Evolutionary conservation across 2,888 invertebrate genomes (phyloP).

Genomic region (Syrista parreyssii): DNA sequence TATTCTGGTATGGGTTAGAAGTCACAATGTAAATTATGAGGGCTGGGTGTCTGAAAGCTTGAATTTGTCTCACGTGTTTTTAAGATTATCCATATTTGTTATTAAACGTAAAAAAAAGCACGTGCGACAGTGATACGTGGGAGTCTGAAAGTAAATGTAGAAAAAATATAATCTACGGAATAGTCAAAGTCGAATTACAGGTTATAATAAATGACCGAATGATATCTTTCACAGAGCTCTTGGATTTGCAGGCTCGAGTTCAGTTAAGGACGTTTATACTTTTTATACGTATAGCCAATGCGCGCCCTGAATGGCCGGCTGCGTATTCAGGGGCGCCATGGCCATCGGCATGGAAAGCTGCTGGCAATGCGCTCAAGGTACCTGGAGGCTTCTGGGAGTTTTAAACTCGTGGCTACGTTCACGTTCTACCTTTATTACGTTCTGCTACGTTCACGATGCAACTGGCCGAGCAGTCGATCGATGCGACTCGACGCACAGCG

Average conservation of each 20-base stretch:
- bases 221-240: not conserved
- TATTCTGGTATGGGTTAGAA: not conserved
- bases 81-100: not conserved
- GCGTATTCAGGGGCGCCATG: not conserved
- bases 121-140: not conserved
- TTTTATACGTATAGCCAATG: not conserved
- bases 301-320: not conserved
- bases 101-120: not conserved
- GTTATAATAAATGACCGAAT: not conserved
- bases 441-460: not conserved
- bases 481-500: not conserved
- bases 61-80: not conserved
- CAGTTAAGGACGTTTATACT: not conserved
- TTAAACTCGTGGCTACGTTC: not conserved
- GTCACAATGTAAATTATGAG: not conserved
- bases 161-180: not conserved
- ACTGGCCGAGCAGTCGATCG: not conserved
- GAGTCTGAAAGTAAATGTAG: not conserved
- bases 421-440: not conserved
- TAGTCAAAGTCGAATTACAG: not conserved
- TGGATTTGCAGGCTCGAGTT: not conserved
- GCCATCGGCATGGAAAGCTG: not conserved
- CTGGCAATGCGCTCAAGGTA: not conserved
- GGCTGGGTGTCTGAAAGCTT: not conserved
- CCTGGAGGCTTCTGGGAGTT: not conserved